These are phyloP conservation scores for Troides aeacus DNA, from an alignment of 2,888 invertebrate genomes.

Conservation along the genomic window DNA sequence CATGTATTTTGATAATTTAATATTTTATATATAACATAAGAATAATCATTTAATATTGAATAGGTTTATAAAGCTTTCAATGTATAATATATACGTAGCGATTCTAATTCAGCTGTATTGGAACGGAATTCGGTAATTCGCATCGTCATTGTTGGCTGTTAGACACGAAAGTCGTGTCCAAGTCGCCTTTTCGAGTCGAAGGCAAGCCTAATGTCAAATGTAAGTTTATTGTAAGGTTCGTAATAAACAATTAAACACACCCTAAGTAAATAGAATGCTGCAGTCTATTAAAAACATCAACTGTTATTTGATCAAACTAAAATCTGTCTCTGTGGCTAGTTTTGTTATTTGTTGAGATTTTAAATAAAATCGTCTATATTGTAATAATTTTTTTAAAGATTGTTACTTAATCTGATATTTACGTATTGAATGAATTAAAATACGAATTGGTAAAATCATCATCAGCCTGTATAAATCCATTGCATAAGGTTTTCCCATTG, in stretches of 20 bases:
- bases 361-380: too few species aligned
- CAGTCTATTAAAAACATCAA: slow-evolving; percentile 9
- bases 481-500: too few species aligned
- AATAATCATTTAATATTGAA: not conserved
- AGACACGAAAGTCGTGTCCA: slow-evolving; percentile 28
- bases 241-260: slow-evolving; percentile 29
- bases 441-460: too few species aligned
- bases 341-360: too few species aligned
- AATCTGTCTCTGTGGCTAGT: too few species aligned
- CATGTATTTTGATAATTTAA: too few species aligned
- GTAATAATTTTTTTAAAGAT: too few species aligned
- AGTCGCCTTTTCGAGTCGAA: slow-evolving; percentile 27
- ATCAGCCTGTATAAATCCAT: too few species aligned
- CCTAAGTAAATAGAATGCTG: slow-evolving; percentile 18
- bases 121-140: slow-evolving; percentile 29
- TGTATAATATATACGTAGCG: not conserved
- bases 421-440: too few species aligned
- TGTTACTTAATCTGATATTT: too few species aligned
- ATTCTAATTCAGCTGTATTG: slow-evolving; percentile 16
- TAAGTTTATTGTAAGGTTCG: slow-evolving; percentile 22
- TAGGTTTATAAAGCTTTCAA: not conserved
- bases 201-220: slow-evolving; percentile 29
- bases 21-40: too few species aligned
- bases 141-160: slow-evolving; percentile 28
- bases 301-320: not conserved